phyloP scores from a whole-genome alignment of 2,797 vertebrate genomes.

The Percopsis omiscomaycus region DNA sequence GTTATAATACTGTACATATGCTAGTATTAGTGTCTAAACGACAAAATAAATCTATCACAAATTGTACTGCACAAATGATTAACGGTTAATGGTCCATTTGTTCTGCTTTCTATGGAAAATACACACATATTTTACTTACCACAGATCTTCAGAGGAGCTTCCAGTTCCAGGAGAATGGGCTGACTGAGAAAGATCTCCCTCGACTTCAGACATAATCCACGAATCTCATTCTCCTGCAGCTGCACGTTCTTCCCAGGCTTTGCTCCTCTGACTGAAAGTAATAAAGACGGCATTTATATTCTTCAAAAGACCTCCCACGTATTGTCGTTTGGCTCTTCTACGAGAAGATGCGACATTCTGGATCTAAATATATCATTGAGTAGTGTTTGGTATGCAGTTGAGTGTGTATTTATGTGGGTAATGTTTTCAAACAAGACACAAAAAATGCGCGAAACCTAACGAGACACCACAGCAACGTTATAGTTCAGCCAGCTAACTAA shows the following conservation, averaged over 20 bases:
- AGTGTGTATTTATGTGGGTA: too few species aligned
- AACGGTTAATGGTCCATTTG: not conserved
- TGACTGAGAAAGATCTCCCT: conserved; percentile 98
- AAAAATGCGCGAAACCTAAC: not conserved
- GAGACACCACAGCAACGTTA: too few species aligned
- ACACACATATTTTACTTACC: conserved; percentile 75
- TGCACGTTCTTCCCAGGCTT: conserved; percentile 98
- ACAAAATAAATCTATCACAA: not conserved
- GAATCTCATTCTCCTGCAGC: conserved; percentile 96
- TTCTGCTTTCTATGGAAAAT: not conserved
- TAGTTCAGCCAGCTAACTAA: not conserved
- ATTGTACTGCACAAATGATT: not conserved
- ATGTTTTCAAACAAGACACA: not conserved
- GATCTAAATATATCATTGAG: too few species aligned
- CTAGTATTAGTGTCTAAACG: too few species aligned
- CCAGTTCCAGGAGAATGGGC: conserved; percentile 95
- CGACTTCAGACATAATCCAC: conserved; percentile 94
- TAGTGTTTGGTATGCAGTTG: too few species aligned
- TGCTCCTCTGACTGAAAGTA: conserved; percentile 87
- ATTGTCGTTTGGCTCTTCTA: too few species aligned
- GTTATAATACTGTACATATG: too few species aligned
- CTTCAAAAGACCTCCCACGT: too few species aligned
- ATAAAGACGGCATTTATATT: conserved; percentile 10
- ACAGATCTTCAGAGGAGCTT: conserved; percentile 97
- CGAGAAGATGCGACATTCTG: too few species aligned